These are phyloP conservation scores for Neoaliturus tenellus DNA, from an alignment of 2,888 invertebrate genomes.

Conservation along the genomic window DNA sequence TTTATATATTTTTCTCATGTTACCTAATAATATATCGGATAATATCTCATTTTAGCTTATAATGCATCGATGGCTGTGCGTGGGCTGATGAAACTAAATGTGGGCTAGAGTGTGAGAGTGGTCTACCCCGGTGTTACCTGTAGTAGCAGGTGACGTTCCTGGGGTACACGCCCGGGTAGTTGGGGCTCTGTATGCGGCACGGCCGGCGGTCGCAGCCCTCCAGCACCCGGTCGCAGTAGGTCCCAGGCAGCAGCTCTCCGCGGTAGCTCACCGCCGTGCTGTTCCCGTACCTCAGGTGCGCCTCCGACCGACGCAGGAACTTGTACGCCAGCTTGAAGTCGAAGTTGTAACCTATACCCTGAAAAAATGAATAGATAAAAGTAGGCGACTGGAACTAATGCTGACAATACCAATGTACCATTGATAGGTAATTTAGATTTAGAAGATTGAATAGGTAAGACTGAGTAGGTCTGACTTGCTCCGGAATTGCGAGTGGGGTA, in stretches of 20 bases:
- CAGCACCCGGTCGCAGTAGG: conserved; percentile 88
- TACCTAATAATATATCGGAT: no score
- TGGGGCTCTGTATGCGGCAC: conserved; percentile 90
- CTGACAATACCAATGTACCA: no score
- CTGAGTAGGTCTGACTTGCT: no score
- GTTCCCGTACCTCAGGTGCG: conserved; percentile 86
- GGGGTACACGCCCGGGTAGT: conserved; percentile 94
- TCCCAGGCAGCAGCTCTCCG: conserved; percentile 84
- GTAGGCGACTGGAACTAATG: no score
- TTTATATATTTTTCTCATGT: no score
- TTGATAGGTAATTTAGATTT: no score
- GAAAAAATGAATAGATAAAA: conserved; percentile 61
- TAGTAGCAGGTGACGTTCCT: conserved; percentile 90
- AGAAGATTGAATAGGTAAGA: no score
- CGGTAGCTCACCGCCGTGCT: conserved; percentile 83
- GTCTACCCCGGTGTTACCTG: conserved; percentile 61
- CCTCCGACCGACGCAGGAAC: conserved; percentile 85
- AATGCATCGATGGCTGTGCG: no score
- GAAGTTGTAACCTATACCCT: conserved; percentile 87
- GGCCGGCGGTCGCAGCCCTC: conserved; percentile 83
- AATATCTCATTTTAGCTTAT: no score
- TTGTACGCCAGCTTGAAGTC: conserved; percentile 91
- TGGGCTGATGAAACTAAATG: no score
- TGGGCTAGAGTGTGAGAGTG: no score
- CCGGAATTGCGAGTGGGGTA: no score